These are phyloP conservation scores for Idaea aversata DNA, from an alignment of 2,888 invertebrate genomes.

Conservation along the genomic window DNA sequence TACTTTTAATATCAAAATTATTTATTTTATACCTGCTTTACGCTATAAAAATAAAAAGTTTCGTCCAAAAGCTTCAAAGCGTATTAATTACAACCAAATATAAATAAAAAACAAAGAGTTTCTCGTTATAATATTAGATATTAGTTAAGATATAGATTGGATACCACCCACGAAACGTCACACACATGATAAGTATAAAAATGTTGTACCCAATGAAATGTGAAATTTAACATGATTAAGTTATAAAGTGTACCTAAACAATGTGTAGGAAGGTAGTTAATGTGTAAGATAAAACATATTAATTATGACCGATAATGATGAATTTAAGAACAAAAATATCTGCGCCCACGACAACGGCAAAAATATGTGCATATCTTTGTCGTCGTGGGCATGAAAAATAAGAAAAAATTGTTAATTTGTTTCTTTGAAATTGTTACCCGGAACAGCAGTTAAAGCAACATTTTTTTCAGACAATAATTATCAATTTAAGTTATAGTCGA, in stretches of 20 bases:
- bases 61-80: too few relatives aligned
- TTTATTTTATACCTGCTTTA: too few relatives aligned
- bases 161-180: not conserved
- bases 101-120: too few relatives aligned
- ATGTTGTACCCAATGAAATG: not conserved
- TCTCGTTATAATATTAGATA: too few relatives aligned
- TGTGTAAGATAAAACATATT: slow-evolving; percentile 22
- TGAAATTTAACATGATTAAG: not conserved
- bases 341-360: not conserved
- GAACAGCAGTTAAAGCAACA: too few relatives aligned
- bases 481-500: too few relatives aligned
- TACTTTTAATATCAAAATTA: too few relatives aligned
- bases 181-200: not conserved
- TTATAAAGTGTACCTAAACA: slow-evolving; percentile 1
- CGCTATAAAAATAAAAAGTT: too few relatives aligned
- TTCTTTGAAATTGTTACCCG: too few relatives aligned
- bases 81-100: too few relatives aligned
- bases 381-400: not conserved
- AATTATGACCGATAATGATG: not conserved
- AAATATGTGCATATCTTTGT: not conserved
- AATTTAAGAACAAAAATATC: not conserved
- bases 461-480: too few relatives aligned
- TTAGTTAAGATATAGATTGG: not conserved
- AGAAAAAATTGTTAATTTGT: too few relatives aligned
- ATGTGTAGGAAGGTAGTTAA: slow-evolving; percentile 29